A percentile compares a stretch with the other conserved stretches of the same genome.
Conservation (phyloP, 2,113 vertebrate genomes). For the Lycocorax pyrrhopterus region DNA sequence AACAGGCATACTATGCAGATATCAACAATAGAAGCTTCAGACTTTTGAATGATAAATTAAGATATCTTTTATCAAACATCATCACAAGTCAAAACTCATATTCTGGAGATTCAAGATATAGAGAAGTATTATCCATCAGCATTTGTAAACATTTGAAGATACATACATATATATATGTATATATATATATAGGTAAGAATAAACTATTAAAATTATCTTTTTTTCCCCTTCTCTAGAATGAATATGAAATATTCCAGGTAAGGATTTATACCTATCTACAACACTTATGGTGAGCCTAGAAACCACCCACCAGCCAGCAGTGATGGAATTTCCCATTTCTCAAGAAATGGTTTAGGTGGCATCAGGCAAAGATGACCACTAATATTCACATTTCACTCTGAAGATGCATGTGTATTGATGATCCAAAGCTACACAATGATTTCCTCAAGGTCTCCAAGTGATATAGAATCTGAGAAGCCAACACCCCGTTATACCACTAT, state of each 20-base stretch:
- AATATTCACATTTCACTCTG: background rate
- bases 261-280: background rate
- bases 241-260: background rate
- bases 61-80: background rate
- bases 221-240: background rate
- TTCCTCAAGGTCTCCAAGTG: background rate
- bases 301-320: background rate
- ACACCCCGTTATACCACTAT: background rate
- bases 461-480: background rate
- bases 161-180: background rate
- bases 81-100: background rate
- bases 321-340: background rate
- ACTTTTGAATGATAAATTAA: background rate
- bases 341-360: background rate
- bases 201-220: background rate
- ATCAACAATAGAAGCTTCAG: background rate
- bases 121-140: background rate
- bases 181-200: background rate
- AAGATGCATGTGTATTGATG: background rate
- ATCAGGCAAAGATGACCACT: background rate
- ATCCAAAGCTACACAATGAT: background rate
- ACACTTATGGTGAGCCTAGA: background rate
- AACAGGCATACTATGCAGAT: background rate
- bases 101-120: background rate
- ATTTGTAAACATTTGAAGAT: background rate